phyloP scores from a whole-genome alignment of 2,113 vertebrate species.

The Dicerorhinus sumatrensis region DNA sequence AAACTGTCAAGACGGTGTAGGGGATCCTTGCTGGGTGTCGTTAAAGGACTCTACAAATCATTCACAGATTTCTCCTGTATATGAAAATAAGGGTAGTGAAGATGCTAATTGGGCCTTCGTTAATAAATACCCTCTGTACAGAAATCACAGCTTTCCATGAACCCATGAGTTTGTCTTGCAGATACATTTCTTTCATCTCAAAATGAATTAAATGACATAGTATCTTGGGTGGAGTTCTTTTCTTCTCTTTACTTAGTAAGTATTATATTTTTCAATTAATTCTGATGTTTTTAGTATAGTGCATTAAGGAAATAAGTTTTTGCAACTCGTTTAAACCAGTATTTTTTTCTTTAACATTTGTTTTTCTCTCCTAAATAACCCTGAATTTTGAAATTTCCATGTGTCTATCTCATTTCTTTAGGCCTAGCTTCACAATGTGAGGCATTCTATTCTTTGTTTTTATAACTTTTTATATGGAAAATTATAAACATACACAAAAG shows the following conservation, averaged over 20 bases:
- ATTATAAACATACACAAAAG: constrained; percentile 9
- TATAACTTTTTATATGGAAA: constrained; percentile 28
- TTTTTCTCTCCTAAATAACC: constrained; percentile 7
- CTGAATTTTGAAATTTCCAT: neutral
- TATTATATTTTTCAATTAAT: neutral
- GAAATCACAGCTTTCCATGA: constrained; percentile 7
- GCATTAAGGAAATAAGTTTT: neutral
- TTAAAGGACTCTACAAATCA: neutral
- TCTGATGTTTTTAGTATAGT: constrained; percentile 13
- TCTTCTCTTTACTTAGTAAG: neutral
- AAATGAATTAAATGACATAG: neutral
- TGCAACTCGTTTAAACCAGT: neutral
- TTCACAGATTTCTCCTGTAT: neutral
- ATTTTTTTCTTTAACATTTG: neutral
- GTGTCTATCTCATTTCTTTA: neutral
- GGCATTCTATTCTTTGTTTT: neutral
- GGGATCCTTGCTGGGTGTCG: neutral
- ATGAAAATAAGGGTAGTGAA: neutral
- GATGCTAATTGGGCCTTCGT: neutral
- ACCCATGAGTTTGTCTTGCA: neutral
- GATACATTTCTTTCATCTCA: neutral
- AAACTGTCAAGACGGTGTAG: neutral
- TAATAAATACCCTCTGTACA: neutral
- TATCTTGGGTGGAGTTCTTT: neutral
- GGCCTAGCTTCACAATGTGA: neutral